Evolutionary conservation across 2,888 invertebrate species (phyloP).

Genomic region (Caenorhabditis wallacei): DNA sequence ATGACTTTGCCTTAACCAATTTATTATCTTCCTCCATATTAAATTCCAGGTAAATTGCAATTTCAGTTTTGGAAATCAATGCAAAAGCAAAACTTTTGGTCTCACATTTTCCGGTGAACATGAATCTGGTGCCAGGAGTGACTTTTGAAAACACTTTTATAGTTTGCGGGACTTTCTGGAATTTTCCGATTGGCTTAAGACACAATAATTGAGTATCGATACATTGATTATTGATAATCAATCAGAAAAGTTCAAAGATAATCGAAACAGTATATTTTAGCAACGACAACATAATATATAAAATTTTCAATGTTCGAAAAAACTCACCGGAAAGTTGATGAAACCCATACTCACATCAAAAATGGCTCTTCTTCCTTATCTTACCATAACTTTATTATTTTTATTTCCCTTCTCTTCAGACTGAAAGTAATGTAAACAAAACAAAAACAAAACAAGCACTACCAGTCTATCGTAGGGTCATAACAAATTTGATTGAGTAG

Average conservation of each 20-base stretch:
- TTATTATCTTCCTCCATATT: conserved; percentile 8
- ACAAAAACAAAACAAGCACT: conserved; percentile 7
- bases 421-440: neutral
- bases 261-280: too few relatives aligned
- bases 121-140: conserved; percentile 24
- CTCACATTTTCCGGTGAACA: conserved; percentile 39
- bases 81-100: conserved; percentile 41
- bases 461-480: neutral
- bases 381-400: neutral
- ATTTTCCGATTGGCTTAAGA: neutral
- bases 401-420: neutral
- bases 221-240: too few relatives aligned
- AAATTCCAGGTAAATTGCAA: conserved; percentile 28
- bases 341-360: conserved; percentile 9
- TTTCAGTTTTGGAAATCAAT: neutral
- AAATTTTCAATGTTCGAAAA: too few relatives aligned
- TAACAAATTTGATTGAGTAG: conserved; percentile 41
- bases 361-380: neutral
- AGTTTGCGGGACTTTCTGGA: conserved; percentile 55
- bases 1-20: conserved; percentile 36
- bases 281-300: too few relatives aligned
- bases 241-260: too few relatives aligned
- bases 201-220: too few relatives aligned
- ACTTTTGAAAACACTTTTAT: conserved; percentile 37
- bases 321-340: conserved; percentile 38